Evolutionary conservation across 2,888 invertebrate genomes (phyloP).

Genomic region (Augochlorella aurata): DNA sequence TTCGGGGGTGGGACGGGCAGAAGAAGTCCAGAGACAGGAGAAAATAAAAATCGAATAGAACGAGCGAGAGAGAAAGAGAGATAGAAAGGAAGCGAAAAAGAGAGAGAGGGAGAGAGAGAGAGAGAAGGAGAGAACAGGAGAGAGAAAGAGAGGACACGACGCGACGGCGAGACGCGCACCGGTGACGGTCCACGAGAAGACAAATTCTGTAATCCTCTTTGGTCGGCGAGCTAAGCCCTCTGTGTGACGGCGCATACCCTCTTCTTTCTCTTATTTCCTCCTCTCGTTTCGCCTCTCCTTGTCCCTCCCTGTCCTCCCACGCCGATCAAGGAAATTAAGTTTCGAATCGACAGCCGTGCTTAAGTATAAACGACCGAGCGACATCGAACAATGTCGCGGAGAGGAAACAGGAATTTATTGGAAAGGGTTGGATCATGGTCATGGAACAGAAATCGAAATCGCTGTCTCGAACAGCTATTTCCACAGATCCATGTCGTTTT

Average conservation of each 20-base stretch:
- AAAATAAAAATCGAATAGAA: constrained; percentile 45
- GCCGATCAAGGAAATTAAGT: constrained; percentile 76
- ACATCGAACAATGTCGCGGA: constrained; percentile 53
- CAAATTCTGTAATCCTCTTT: constrained; percentile 82
- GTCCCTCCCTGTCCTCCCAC: constrained; percentile 70
- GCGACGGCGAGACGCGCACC: constrained; percentile 39
- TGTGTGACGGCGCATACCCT: constrained; percentile 76
- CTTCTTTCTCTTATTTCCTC: constrained; percentile 71
- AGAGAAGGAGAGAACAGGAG: constrained; percentile 23
- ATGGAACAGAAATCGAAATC: background rate
- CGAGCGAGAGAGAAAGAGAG: constrained; percentile 23
- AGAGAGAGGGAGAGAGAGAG: background rate
- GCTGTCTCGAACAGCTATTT: background rate
- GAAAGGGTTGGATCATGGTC: background rate
- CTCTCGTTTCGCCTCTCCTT: constrained; percentile 59
- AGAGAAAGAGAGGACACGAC: constrained; percentile 1
- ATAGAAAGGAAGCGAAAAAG: constrained; percentile 16
- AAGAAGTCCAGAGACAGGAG: constrained; percentile 43
- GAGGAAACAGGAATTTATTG: constrained; percentile 40
- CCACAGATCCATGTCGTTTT: background rate
- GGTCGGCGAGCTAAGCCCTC: constrained; percentile 79
- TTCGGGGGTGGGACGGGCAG: constrained; percentile 36
- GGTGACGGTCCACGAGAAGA: constrained; percentile 74
- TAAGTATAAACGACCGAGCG: constrained; percentile 66
- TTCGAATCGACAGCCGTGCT: constrained; percentile 71